Percentiles rank a stretch among this genome's conserved stretches.
Conservation (phyloP, 2,113 vertebrate genomes). For the Todiramphus saurophagus region DNA sequence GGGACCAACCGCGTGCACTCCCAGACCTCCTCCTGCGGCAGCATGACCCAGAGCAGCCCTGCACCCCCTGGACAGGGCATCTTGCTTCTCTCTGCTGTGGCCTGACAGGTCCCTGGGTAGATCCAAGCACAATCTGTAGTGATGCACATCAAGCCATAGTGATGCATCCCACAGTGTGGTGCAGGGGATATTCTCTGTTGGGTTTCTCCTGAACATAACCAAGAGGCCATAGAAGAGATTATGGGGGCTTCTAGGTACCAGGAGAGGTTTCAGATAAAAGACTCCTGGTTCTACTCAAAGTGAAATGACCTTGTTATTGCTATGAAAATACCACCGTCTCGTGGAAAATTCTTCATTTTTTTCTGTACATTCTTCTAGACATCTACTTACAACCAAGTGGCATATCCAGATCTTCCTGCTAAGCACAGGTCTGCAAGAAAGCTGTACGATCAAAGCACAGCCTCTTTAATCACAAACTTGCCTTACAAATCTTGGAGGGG, state of each 20-base stretch:
- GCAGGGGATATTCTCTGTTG: not conserved
- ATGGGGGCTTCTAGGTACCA: not conserved
- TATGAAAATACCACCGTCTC: not conserved
- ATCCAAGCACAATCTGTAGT: not conserved
- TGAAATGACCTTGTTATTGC: not conserved
- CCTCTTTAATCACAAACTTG: not conserved
- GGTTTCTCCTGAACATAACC: not conserved
- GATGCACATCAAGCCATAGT: not conserved
- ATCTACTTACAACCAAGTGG: not conserved
- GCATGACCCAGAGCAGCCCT: not conserved
- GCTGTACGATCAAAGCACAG: not conserved
- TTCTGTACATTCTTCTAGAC: not conserved
- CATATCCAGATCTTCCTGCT: not conserved
- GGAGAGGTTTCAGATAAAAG: not conserved
- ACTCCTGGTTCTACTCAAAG: not conserved
- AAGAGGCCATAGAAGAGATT: not conserved
- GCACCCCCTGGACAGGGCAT: not conserved
- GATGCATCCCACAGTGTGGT: accelerated
- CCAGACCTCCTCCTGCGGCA: not conserved
- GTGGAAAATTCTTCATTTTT: not conserved
- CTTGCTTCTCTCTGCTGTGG: not conserved
- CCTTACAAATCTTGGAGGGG: not conserved
- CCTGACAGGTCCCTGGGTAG: not conserved
- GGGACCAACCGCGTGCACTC: accelerated
- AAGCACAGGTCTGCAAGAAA: not conserved